Evolutionary conservation across 2,113 vertebrate genomes (phyloP).

Genomic region (Misgurnus mizolepis): DNA sequence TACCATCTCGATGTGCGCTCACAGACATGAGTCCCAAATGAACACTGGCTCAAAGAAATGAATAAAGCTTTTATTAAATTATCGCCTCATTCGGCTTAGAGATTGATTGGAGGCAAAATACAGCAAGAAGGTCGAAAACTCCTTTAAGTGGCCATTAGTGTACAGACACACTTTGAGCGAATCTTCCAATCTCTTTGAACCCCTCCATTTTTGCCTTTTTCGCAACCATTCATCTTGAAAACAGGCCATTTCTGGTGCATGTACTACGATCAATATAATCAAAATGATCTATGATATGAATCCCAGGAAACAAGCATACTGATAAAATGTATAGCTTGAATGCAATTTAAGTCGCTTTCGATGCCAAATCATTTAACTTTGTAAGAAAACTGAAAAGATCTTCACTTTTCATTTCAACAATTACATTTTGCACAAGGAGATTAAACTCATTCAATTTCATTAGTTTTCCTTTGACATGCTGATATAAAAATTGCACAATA

Average conservation of each 20-base stretch:
- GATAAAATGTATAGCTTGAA: too few relatives aligned
- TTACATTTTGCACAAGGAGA: too few relatives aligned
- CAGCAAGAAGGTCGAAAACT: background rate
- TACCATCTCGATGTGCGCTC: conserved; percentile 10
- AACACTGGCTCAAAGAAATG: background rate
- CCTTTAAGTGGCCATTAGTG: conserved; percentile 23
- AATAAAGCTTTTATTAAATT: conserved; percentile 7
- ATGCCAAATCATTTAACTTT: too few relatives aligned
- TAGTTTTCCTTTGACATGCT: too few relatives aligned
- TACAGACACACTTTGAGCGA: conserved; percentile 18
- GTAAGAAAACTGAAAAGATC: too few relatives aligned
- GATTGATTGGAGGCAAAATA: conserved; percentile 16
- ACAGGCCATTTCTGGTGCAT: background rate
- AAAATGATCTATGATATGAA: too few relatives aligned
- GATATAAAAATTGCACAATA: too few relatives aligned
- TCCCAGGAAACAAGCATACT: too few relatives aligned
- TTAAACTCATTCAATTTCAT: too few relatives aligned
- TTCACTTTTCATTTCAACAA: too few relatives aligned
- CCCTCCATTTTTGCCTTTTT: background rate
- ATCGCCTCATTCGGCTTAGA: conserved; percentile 8
- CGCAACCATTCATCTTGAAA: background rate
- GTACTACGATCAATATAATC: too few relatives aligned
- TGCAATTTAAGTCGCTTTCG: too few relatives aligned
- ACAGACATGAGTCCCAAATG: conserved; percentile 6
- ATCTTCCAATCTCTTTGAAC: background rate